A percentile compares a stretch with the other conserved stretches of the same genome.
Evolutionary conservation across 2,113 vertebrate genomes (phyloP).

Genomic region (Balaeniceps rex): DNA sequence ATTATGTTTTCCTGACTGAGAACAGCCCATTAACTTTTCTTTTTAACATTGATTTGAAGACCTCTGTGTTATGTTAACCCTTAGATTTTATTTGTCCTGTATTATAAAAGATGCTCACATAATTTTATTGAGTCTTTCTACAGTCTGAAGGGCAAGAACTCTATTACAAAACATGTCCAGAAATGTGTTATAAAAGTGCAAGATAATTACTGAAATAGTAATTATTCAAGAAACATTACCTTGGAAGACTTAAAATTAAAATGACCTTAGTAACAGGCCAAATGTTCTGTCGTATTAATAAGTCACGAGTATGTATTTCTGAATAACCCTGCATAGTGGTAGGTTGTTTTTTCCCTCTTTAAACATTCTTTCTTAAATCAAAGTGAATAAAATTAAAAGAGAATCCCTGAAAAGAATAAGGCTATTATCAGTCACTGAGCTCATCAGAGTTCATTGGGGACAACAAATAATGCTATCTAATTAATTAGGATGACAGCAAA

Average conservation of each 20-base stretch:
- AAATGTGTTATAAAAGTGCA: neutral
- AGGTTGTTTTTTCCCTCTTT: neutral
- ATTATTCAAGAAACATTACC: conserved; percentile 5
- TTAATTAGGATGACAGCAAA: conserved; percentile 82
- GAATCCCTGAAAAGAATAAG: conserved; percentile 58
- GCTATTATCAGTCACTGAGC: conserved; percentile 69
- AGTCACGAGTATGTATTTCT: neutral
- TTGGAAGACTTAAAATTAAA: conserved; percentile 46
- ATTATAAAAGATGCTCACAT: neutral
- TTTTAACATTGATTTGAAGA: neutral
- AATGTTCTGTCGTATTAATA: neutral
- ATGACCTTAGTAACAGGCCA: conserved; percentile 1
- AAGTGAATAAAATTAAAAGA: conserved; percentile 47
- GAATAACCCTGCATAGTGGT: neutral
- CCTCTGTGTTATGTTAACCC: neutral
- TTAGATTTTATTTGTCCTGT: neutral
- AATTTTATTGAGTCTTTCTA: neutral
- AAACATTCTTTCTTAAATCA: conserved; percentile 1
- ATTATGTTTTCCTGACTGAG: neutral
- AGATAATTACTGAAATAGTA: conserved; percentile 34
- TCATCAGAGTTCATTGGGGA: conserved; percentile 74
- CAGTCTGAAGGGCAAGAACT: conserved; percentile 2
- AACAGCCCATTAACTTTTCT: neutral
- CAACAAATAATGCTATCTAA: conserved; percentile 80
- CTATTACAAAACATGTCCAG: conserved; percentile 17